Evolutionary conservation across 2,113 vertebrate species (phyloP), one percentile per base, ranked within the genome.

Genomic region (Tonatia bakeri): DNA sequence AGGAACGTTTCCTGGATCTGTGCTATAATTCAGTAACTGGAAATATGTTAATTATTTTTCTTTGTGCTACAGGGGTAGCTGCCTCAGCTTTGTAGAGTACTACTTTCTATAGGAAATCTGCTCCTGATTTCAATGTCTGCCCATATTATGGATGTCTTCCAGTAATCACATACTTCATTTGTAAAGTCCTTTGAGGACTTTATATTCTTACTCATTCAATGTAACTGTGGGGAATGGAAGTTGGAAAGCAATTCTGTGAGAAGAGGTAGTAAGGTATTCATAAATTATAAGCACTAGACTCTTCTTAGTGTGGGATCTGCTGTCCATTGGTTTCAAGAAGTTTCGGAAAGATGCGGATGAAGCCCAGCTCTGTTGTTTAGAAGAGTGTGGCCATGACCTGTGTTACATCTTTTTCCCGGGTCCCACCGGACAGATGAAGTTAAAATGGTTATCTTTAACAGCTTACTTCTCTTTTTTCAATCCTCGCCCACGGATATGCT

Each of bases 11-110:
- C 96, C 91, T 89, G 93, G 64, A 69, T 61, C 87, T 73, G 64
- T 36, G 87, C 24, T 91, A 13, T 93, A 96, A 97, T 96, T 96
- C 93, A 86, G 7, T 97, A 96, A 94, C 94, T 95, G 94, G 91
- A 97, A 97, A 97, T 87, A 95, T 65, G 83, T 90, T 96, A 87
- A 94, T 94, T 36, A 14, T 85, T 75, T 94, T 93, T 67, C 82
- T 97, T 96, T 65, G 91, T 91, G 50, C 61, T 91, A 28, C n/a
- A 40, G 70, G 84, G 33, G 64, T 90, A 38, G 76, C 40, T 67
- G 47, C 65, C 61, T 70, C 5, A 36, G 86, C 73, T 85, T 94
- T 87, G 80, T 17, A 36, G 47, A 61, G 94, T 75, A 64, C 73
- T 90, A 43, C 73, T 92, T 95, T 95, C 88, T 97, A 0, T 88